Evolutionary conservation across 2,797 vertebrate species (phyloP).

Genomic region (Leucoraja ocellata): DNA sequence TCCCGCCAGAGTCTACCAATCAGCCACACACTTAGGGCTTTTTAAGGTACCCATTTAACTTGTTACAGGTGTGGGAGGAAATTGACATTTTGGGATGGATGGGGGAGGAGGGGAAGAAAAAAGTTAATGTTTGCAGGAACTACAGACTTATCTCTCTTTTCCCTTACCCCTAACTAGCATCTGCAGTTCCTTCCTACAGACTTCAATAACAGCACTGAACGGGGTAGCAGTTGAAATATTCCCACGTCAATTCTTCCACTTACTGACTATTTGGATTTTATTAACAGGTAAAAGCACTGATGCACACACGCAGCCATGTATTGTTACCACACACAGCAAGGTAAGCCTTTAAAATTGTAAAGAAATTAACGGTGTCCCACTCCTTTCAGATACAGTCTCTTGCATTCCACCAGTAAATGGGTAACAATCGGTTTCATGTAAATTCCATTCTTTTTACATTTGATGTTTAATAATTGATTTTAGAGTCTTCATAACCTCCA

Average conservation of each 20-base stretch:
- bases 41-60: no score
- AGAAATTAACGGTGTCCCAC: neutral
- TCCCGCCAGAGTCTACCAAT: no score
- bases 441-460: neutral
- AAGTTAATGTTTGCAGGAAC: no score
- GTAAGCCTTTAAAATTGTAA: slow-evolving; percentile 54
- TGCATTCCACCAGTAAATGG: neutral
- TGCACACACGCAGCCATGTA: slow-evolving; percentile 77
- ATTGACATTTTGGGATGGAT: no score
- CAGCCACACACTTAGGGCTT: no score
- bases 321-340: slow-evolving; percentile 85
- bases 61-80: no score
- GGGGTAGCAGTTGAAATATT: neutral
- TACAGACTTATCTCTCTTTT: no score
- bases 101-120: no score
- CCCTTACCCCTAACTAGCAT: no score
- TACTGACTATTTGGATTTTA: slow-evolving; percentile 34
- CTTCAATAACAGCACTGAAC: no score
- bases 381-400: neutral
- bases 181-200: no score
- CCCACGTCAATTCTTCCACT: slow-evolving; percentile 4
- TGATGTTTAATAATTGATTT: neutral
- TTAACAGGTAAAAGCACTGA: slow-evolving; percentile 60
- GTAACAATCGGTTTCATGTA: neutral
- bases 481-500: neutral